Evolutionary conservation across 2,797 vertebrate genomes (phyloP), one percentile per base, ranked within the genome.

Genomic region (Craterocephalus amniculus): DNA sequence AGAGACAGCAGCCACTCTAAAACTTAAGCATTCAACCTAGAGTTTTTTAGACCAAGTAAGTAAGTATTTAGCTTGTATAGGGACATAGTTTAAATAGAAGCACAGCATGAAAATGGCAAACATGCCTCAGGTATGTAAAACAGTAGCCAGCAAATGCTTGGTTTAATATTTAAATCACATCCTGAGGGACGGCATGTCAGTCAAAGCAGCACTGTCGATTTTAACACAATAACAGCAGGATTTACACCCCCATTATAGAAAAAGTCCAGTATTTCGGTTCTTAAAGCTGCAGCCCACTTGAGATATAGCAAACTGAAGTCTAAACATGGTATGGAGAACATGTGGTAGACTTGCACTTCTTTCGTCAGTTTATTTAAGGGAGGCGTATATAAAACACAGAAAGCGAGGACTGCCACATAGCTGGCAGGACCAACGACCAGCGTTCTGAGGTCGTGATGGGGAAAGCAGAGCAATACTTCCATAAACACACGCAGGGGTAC

Each of bases 351-450:
- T 84, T 67, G 77, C 76, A 51, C 87, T 87, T 77, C 80, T 74
- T 79, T 87, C 62, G 84, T 91, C 84, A 72, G 89, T 92, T 93
- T 94, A 94, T 94, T 94, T 94, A 93, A 91, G 89, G 91, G 90
- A 88, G 80, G 83, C 69, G 43, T 88, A 86, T 91, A 92, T 91
- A 92, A 93, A 93, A 93, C 86, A 88, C 86, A 78, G 86, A 80
- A 82, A 80, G 80, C 79, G 9, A 79, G 76, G 63, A 83, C 85
- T 83, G 87, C 90, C 87, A 80, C 91, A 89, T 83, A 80, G 85
- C 86, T 92, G 92, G 89, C 87, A 76, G 80, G 87, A 76, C 76
- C 80, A 14, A 83, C 68, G 65, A 91, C 88, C 90, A 85, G 90
- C 87, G 87, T 91, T 93, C 89, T 93, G 93, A 91, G 94, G 92